Evolutionary conservation across 2,797 vertebrate genomes (phyloP).

Genomic region (Myotis myotis): DNA sequence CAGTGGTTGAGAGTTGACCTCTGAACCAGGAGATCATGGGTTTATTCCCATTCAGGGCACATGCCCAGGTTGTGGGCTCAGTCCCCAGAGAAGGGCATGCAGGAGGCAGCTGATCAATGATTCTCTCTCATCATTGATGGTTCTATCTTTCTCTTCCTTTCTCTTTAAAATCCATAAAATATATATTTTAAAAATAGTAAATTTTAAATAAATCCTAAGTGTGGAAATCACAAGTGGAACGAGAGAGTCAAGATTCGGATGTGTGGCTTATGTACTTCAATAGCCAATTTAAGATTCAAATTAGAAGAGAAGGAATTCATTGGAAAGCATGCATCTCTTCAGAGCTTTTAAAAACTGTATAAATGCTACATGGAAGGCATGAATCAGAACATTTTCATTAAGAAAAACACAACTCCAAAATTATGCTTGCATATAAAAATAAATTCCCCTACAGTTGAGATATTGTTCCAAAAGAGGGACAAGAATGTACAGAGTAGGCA

Average conservation of each 20-base stretch:
- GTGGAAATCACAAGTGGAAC: not conserved
- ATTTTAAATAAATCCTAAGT: not conserved
- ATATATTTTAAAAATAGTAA: too few relatives aligned
- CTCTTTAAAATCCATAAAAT: too few relatives aligned
- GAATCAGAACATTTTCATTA: not conserved
- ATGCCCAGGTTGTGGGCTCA: too few relatives aligned
- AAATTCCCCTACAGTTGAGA: not conserved
- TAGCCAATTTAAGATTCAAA: not conserved
- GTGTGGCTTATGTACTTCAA: not conserved
- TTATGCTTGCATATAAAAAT: not conserved
- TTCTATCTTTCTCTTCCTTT: too few relatives aligned
- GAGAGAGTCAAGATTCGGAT: not conserved
- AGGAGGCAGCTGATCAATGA: too few relatives aligned
- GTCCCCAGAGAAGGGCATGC: too few relatives aligned
- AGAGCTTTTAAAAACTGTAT: not conserved
- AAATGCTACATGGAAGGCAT: not conserved
- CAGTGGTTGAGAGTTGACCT: too few relatives aligned
- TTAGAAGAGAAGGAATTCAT: not conserved
- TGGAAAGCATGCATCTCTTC: conserved; percentile 10
- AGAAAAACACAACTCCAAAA: conserved; percentile 11
- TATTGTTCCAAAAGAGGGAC: not conserved
- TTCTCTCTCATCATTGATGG: too few relatives aligned
- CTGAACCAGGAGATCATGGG: too few relatives aligned
- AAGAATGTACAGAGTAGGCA: not conserved
- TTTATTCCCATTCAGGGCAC: too few relatives aligned